These are phyloP conservation scores for Calliopum simillimum DNA, from an alignment of 2,888 invertebrate species.

Conservation along the genomic window DNA sequence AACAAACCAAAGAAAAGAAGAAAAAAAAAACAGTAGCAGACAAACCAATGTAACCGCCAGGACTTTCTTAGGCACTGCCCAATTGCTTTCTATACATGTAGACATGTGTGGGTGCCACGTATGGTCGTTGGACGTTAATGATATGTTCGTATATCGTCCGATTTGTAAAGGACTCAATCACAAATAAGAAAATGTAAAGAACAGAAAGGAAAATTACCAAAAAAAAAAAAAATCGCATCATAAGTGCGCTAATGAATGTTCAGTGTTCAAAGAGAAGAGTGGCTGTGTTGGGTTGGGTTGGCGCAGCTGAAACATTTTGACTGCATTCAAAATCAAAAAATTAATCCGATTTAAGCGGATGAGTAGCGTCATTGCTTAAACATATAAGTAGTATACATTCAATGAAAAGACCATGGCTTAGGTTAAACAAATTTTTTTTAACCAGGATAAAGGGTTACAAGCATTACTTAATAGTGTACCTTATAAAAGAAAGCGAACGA, in stretches of 20 bases:
- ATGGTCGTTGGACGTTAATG: constrained; percentile 6
- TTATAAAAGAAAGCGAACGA: too few species aligned
- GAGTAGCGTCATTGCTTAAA: too few species aligned
- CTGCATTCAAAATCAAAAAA: constrained; percentile 57
- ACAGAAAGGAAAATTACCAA: constrained; percentile 39
- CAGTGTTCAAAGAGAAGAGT: constrained; percentile 37
- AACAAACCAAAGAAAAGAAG: too few species aligned
- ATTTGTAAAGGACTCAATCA: not conserved
- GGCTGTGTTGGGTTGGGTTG: too few species aligned
- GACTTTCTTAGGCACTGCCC: too few species aligned
- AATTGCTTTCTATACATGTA: too few species aligned
- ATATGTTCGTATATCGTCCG: not conserved
- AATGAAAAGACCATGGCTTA: not conserved
- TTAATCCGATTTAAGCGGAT: constrained; percentile 63
- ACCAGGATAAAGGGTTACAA: too few species aligned
- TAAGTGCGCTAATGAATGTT: constrained; percentile 18
- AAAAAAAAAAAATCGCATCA: constrained; percentile 27
- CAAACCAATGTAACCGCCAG: not conserved
- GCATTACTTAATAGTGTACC: too few species aligned
- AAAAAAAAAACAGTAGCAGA: constrained; percentile 20
- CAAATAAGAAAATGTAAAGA: constrained; percentile 31
- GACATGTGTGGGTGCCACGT: not conserved
- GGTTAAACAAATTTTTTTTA: too few species aligned
- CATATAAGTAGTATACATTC: constrained; percentile 51
- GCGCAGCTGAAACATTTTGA: constrained; percentile 24